Percentiles rank a stretch among this genome's conserved stretches.
These are phyloP conservation scores for Trichonephila inaurata DNA, from an alignment of 1,140 invertebrate genomes.

Conservation along the genomic window DNA sequence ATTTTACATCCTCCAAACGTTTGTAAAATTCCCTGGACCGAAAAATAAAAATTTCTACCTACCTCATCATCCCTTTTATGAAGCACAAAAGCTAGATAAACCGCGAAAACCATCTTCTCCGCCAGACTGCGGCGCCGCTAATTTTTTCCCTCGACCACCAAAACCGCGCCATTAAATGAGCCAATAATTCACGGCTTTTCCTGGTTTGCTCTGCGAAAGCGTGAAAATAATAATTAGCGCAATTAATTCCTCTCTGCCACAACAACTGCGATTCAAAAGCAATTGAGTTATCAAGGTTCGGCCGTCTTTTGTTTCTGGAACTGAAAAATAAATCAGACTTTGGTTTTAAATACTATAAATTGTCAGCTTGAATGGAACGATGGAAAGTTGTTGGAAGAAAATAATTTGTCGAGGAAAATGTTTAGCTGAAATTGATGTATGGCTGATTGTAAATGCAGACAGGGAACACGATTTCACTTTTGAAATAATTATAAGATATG, in stretches of 20 bases:
- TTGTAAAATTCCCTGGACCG: neutral
- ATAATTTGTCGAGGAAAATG: neutral
- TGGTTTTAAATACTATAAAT: neutral
- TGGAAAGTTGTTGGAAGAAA: neutral
- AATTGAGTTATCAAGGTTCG: slow-evolving; percentile 25
- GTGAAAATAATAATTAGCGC: slow-evolving; percentile 29
- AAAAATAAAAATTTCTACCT: neutral
- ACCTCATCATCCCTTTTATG: neutral
- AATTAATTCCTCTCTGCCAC: slow-evolving; percentile 1
- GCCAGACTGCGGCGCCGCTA: neutral
- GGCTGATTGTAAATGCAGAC: neutral
- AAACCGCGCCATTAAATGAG: slow-evolving; percentile 18
- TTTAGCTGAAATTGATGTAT: neutral
- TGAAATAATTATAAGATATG: too few relatives aligned
- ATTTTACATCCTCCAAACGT: neutral
- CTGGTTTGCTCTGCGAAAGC: neutral
- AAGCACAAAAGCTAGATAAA: slow-evolving; percentile 3
- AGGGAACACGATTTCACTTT: too few relatives aligned
- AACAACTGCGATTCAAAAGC: slow-evolving; percentile 31
- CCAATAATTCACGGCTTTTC: neutral
- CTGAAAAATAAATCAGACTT: neutral
- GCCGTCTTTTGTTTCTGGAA: neutral
- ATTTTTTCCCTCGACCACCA: neutral
- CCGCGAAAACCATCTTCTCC: neutral
- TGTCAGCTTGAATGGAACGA: neutral